Percentiles rank a stretch among this genome's conserved stretches.
These are phyloP conservation scores for Coendou prehensilis DNA, from an alignment of 2,797 vertebrate species.

Conservation along the genomic window DNA sequence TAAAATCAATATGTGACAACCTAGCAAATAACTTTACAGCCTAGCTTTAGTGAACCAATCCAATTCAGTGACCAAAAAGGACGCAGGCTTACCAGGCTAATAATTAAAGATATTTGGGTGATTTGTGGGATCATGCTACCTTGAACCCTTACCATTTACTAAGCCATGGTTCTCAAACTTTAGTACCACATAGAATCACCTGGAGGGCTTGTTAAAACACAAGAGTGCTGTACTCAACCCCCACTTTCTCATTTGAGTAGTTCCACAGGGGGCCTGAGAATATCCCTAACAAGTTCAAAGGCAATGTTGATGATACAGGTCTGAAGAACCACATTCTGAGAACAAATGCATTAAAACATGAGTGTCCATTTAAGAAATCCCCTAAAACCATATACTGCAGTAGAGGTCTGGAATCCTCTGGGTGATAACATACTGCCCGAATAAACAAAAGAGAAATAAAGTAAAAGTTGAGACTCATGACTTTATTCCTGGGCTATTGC, in stretches of 20 bases:
- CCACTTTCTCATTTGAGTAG: not conserved
- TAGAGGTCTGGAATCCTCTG: not conserved
- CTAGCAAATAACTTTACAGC: constrained; percentile 78
- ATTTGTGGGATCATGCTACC: constrained; percentile 82
- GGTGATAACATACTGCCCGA: not conserved
- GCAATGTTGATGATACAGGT: not conserved
- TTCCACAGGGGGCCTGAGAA: not conserved
- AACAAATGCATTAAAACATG: not conserved
- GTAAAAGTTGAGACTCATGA: constrained; percentile 45
- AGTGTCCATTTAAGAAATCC: not conserved
- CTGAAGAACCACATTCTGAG: not conserved
- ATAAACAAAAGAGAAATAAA: constrained; percentile 53
- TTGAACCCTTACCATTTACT: constrained; percentile 82
- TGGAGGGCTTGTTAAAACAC: not conserved
- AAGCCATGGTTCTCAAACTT: constrained; percentile 30
- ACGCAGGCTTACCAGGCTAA: constrained; percentile 81
- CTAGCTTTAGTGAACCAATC: constrained; percentile 49
- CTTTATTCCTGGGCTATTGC: not conserved
- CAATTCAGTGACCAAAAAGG: constrained; percentile 42
- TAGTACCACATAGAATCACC: constrained; percentile 4
- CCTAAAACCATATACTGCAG: not conserved
- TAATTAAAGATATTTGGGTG: constrained; percentile 83
- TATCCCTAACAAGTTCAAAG: not conserved
- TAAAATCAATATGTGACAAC: constrained; percentile 79
- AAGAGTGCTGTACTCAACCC: not conserved